A percentile compares a stretch with the other conserved stretches of the same genome.
Evolutionary conservation across 2,113 vertebrate species (phyloP).

Genomic region (Platysternon megacephalum): DNA sequence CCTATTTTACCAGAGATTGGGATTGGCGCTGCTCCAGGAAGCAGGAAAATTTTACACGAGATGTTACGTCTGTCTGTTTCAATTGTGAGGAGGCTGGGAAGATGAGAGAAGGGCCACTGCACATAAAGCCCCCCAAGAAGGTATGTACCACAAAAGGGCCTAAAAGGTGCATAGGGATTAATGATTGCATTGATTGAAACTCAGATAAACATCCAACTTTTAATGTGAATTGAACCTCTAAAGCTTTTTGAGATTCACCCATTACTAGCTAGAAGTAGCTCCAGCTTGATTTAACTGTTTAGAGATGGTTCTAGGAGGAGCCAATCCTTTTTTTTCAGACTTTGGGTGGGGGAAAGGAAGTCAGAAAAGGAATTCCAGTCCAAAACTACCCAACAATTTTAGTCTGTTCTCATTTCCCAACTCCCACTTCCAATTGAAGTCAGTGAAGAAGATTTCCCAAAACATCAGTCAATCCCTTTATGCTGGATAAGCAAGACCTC

Average conservation of each 20-base stretch:
- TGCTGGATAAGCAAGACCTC: background rate
- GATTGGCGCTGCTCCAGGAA: rapidly evolving
- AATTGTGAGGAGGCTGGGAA: rapidly evolving
- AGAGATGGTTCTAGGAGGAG: background rate
- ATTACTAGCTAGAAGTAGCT: background rate
- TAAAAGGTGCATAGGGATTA: background rate
- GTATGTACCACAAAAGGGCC: rapidly evolving
- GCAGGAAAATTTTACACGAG: rapidly evolving
- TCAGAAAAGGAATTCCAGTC: background rate
- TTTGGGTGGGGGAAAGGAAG: background rate
- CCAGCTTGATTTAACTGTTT: background rate
- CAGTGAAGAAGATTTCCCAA: background rate
- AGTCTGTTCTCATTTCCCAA: background rate
- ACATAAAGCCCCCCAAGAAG: rapidly evolving
- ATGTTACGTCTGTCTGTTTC: background rate
- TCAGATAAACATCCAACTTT: rapidly evolving
- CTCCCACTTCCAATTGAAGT: background rate
- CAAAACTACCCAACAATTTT: background rate
- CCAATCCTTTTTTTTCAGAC: background rate
- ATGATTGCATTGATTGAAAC: background rate
- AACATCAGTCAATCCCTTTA: background rate
- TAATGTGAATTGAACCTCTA: background rate
- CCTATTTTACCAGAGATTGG: background rate
- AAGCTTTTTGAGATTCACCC: background rate
- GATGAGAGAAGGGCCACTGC: rapidly evolving